Conservation (phyloP, 2,888 invertebrate genomes). For the Watsonalla cultraria region DNA sequence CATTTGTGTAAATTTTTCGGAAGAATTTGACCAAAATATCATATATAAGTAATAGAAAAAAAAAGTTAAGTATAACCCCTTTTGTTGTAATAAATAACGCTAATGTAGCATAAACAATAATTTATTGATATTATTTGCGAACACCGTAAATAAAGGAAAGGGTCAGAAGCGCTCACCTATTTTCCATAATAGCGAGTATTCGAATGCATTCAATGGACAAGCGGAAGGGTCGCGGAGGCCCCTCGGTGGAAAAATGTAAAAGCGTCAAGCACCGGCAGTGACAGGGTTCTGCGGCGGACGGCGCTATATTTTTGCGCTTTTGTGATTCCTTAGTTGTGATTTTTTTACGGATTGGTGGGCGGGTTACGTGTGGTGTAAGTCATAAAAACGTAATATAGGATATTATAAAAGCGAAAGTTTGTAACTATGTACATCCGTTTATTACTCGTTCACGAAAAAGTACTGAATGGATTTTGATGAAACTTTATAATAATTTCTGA, state of each 20-base stretch:
- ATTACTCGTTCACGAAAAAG: too few species aligned
- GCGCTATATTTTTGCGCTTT: slow-evolving; percentile 64
- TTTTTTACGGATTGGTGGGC: slow-evolving; percentile 59
- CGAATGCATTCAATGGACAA: slow-evolving; percentile 52
- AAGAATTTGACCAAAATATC: neutral
- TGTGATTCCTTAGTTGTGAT: slow-evolving; percentile 67
- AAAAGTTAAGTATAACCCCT: slow-evolving; percentile 4
- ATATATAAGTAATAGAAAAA: neutral
- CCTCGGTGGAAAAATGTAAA: slow-evolving; percentile 47
- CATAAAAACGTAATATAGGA: too few species aligned
- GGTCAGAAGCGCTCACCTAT: slow-evolving; percentile 53
- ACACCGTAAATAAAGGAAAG: slow-evolving; percentile 67
- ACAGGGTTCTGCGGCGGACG: slow-evolving; percentile 64
- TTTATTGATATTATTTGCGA: slow-evolving; percentile 60
- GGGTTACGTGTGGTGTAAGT: slow-evolving; percentile 29
- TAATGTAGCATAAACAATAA: slow-evolving; percentile 66
- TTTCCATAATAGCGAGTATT: slow-evolving; percentile 55
- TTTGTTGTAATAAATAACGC: slow-evolving; percentile 38
- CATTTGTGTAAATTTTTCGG: too few species aligned
- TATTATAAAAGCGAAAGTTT: too few species aligned
- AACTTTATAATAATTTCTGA: too few species aligned
- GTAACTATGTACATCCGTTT: too few species aligned
- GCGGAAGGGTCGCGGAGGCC: slow-evolving; percentile 44
- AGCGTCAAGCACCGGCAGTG: slow-evolving; percentile 58
- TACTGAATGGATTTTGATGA: too few species aligned